A percentile compares a stretch with the other conserved stretches of the same genome.
These are phyloP conservation scores for Phragmatobia fuliginosa DNA, from an alignment of 2,888 invertebrate genomes.

Conservation along the genomic window DNA sequence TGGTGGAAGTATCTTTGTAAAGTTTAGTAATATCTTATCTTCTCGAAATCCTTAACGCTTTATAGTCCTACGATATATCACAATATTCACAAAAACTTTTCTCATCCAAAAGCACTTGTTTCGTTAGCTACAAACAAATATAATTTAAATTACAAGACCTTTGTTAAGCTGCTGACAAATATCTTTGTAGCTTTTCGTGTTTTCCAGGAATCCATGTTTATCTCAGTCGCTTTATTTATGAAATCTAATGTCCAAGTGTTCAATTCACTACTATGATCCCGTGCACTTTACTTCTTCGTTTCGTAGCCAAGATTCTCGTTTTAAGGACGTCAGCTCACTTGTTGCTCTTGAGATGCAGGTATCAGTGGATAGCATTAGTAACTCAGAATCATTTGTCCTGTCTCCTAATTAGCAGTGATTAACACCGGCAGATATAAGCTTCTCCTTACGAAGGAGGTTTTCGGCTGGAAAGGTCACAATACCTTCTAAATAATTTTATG, in stretches of 20 bases:
- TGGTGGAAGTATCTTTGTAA: neutral
- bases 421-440: no score
- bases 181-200: conserved; percentile 12
- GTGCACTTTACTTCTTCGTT: no score
- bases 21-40: neutral
- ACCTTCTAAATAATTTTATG: no score
- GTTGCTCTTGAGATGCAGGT: no score
- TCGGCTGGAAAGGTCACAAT: no score
- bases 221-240: conserved; percentile 51
- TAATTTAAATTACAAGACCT: conserved; percentile 13
- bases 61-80: neutral
- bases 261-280: no score
- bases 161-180: conserved; percentile 6
- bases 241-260: conserved; percentile 58
- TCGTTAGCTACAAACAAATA: conserved; percentile 7
- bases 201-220: conserved; percentile 21
- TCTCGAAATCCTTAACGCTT: neutral
- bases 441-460: no score
- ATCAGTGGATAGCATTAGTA: no score
- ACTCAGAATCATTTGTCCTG: no score
- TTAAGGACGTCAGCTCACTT: no score
- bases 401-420: no score
- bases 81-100: conserved; percentile 7
- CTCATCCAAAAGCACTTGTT: neutral
- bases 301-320: no score